Percentiles rank a stretch among this genome's conserved stretches.
Evolutionary conservation across 1,140 invertebrate genomes (phyloP).

Genomic region (Drosophila santomea): DNA sequence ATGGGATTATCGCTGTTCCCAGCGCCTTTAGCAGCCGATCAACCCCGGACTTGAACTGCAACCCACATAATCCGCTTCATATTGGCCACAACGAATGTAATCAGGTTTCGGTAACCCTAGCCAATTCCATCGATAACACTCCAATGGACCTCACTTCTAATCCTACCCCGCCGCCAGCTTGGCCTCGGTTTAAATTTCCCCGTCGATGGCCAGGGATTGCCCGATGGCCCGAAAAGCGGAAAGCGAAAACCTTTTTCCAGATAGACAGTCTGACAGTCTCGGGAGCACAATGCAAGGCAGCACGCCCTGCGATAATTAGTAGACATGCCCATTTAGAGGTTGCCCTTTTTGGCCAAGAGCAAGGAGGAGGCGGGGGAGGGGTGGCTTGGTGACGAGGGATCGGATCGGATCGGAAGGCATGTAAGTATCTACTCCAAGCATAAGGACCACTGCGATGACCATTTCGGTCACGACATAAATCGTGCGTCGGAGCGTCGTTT

Average conservation of each 20-base stretch:
- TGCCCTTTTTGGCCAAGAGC: conserved; percentile 36
- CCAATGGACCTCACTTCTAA: conserved; percentile 26
- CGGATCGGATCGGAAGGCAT: neutral
- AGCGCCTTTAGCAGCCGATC: conserved; percentile 3
- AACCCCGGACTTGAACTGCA: conserved; percentile 14
- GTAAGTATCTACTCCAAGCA: neutral
- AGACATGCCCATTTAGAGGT: conserved; percentile 67
- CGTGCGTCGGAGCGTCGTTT: conserved; percentile 72
- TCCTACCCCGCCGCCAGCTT: neutral
- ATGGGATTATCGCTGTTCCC: conserved; percentile 35
- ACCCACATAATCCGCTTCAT: conserved; percentile 46
- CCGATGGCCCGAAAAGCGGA: conserved; percentile 5
- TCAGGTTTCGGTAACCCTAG: conserved; percentile 47
- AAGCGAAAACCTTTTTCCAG: conserved; percentile 32
- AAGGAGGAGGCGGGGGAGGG: neutral
- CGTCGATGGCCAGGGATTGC: neutral
- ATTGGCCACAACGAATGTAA: conserved; percentile 48
- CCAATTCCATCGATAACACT: conserved; percentile 53
- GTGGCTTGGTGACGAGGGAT: neutral
- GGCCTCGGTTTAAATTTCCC: conserved; percentile 36
- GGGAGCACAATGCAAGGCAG: conserved; percentile 20
- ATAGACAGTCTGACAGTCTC: conserved; percentile 33
- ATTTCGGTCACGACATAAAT: conserved; percentile 75
- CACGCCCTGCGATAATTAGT: conserved; percentile 75
- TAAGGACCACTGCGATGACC: conserved; percentile 31